Conservation (phyloP, 2,113 vertebrate species). For the Odobenus rosmarus region DNA sequence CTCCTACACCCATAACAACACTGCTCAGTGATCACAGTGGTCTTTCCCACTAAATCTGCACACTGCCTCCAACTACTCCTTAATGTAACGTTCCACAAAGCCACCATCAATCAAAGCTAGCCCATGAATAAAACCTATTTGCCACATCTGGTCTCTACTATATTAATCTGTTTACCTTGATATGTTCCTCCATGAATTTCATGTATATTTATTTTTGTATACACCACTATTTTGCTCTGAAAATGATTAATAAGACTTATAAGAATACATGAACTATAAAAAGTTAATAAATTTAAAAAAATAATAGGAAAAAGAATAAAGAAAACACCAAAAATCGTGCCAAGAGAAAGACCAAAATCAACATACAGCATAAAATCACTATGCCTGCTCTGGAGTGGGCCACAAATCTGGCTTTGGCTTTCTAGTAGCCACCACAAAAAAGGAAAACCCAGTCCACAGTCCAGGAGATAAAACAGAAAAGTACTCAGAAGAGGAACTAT, state of each 20-base stretch:
- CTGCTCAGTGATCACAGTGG: neutral
- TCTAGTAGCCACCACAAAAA: neutral
- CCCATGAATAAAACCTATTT: neutral
- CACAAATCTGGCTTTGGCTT: neutral
- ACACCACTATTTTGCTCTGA: slow-evolving; percentile 21
- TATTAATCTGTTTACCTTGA: neutral
- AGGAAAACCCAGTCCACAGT: neutral
- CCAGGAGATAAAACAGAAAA: neutral
- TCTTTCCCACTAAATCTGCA: neutral
- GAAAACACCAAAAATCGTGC: neutral
- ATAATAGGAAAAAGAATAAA: neutral
- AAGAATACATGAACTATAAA: neutral
- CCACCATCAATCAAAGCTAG: neutral
- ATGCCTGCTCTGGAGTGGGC: neutral
- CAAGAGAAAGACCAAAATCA: neutral
- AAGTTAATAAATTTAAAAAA: neutral
- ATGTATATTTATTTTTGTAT: neutral
- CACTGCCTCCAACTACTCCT: neutral
- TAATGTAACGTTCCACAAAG: neutral
- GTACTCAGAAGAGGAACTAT: neutral
- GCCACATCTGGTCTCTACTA: neutral
- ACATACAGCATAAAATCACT: neutral
- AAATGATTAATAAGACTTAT: slow-evolving; percentile 3
- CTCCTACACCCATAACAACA: neutral
- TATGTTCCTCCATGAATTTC: neutral